Conservation (phyloP, 2,113 vertebrate species). For the Odocoileus virginianus region DNA sequence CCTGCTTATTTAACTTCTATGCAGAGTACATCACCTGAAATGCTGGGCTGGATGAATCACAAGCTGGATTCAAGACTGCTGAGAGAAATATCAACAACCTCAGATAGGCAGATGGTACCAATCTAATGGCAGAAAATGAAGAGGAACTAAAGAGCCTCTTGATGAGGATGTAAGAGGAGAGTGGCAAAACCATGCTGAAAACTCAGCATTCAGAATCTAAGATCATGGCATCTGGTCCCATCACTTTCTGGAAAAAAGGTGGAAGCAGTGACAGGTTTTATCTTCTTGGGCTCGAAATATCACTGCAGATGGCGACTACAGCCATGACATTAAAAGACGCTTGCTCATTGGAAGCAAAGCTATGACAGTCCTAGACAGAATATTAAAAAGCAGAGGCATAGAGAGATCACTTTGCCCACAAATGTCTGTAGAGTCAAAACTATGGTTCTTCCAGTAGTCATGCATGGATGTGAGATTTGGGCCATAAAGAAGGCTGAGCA, state of each 20-base stretch:
- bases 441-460: not conserved
- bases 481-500: not conserved
- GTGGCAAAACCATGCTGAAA: not conserved
- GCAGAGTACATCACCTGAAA: not conserved
- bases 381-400: not conserved
- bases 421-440: not conserved
- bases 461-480: not conserved
- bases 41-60: not conserved
- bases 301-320: not conserved
- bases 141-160: not conserved
- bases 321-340: not conserved
- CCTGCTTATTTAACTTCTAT: not conserved
- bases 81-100: not conserved
- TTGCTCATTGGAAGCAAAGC: not conserved
- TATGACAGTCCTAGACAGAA: not conserved
- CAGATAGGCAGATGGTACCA: not conserved
- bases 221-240: not conserved
- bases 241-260: not conserved
- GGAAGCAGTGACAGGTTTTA: not conserved
- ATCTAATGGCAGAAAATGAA: not conserved
- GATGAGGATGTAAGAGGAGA: not conserved
- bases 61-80: not conserved
- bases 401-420: not conserved
- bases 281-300: not conserved
- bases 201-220: not conserved